Evolutionary conservation across 2,113 vertebrate genomes (phyloP), one percentile per base, ranked within the genome.

Genomic region (Phalacrocorax pelagicus): DNA sequence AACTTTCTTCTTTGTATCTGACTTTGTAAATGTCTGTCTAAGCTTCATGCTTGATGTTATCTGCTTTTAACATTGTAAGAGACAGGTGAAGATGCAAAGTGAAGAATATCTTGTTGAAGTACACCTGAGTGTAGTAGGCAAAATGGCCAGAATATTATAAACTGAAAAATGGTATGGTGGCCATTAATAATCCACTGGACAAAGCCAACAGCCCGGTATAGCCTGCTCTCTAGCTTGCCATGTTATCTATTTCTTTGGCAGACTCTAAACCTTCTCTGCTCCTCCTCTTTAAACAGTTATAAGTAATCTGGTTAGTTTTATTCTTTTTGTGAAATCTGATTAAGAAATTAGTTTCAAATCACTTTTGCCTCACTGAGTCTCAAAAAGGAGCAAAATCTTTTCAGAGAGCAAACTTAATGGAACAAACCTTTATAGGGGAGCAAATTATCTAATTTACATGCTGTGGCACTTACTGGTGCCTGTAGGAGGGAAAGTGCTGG

Each of bases 171-270:
- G 1, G 3, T 67, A 2, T 16, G 6, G 26, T 46, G 15, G 44
- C 2, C 1, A 2, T n/a, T 78, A 90, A 40, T 81, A 59, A 70
- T 40, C 7, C 9, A 44, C 3, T 1, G 1, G 29, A 3, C 23
- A 71, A 75, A 59, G 11, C 12, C 30, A 77, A 21, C 7, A 57
- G 5, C 6, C 21, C 2, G 51, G 14, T 19, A 9, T 26, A 65
- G 6, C 11, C 23, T 73, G 18, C 6, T 71, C 8, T 55, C 3
- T 30, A 63, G 4, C 7, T 87, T 74, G 44, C 7, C 58, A 6
- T 57, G 57, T 77, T 46, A 61, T 5, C 4, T 71, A 5, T 11
- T 40, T 55, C 58, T 17, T 47, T 23, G 10, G 2, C 16, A 22
- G 21, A 65, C 32, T 23, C 5, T 54, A 70, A 77, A 52, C 11